Evolutionary conservation across 2,888 invertebrate species (phyloP).

Genomic region (Mactromeris polynyma): DNA sequence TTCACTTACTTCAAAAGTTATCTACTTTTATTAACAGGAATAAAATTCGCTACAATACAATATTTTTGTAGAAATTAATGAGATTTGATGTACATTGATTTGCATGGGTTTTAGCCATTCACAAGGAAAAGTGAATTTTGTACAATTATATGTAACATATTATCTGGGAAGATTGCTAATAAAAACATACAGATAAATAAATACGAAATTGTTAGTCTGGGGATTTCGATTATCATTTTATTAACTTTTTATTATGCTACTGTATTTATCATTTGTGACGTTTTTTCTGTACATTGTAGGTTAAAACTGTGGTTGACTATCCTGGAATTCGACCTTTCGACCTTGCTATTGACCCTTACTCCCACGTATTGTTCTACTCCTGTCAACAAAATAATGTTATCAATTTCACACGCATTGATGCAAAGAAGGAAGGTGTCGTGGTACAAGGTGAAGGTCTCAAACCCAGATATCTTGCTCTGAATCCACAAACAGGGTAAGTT

Average conservation of each 20-base stretch:
- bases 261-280: not conserved
- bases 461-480: conserved; percentile 94
- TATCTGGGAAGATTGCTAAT: too few relatives aligned
- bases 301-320: conserved; percentile 72
- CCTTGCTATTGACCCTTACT: conserved; percentile 94
- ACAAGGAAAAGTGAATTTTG: too few relatives aligned
- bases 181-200: too few relatives aligned
- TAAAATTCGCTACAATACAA: too few relatives aligned
- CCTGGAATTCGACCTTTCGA: conserved; percentile 90
- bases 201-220: too few relatives aligned
- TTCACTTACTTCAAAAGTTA: not conserved
- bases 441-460: conserved; percentile 93
- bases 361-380: conserved; percentile 95
- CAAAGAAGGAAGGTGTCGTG: conserved; percentile 89
- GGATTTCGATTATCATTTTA: too few relatives aligned
- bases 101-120: too few relatives aligned
- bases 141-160: too few relatives aligned
- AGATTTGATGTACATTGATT: too few relatives aligned
- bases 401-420: conserved; percentile 93
- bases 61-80: too few relatives aligned
- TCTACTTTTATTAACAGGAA: too few relatives aligned
- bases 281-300: conserved; percentile 62
- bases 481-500: conserved; percentile 92
- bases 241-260: too few relatives aligned
- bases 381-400: conserved; percentile 94